Evolutionary conservation across 2,888 invertebrate species (phyloP).

Genomic region (Lasioglossum morio): DNA sequence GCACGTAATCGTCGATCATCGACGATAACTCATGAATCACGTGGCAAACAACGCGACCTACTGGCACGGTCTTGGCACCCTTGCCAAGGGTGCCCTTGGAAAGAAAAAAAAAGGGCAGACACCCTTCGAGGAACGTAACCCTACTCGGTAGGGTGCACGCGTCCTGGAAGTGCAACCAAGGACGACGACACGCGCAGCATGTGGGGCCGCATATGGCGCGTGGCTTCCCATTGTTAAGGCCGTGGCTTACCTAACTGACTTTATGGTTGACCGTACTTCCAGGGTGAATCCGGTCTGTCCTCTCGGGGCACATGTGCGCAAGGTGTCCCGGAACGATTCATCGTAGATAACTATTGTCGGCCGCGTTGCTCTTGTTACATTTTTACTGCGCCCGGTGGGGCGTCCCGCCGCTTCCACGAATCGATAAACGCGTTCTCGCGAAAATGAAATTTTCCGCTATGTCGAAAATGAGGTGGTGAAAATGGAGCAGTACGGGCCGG

Average conservation of each 20-base stretch:
- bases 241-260: constrained; percentile 80
- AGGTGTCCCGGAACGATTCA: constrained; percentile 74
- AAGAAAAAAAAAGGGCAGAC: constrained; percentile 36
- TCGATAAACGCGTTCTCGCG: constrained; percentile 3
- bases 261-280: constrained; percentile 75
- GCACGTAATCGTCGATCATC: constrained; percentile 62
- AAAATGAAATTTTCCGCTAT: neutral
- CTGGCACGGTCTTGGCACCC: constrained; percentile 65
- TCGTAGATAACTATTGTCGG: constrained; percentile 46
- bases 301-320: constrained; percentile 74
- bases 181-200: constrained; percentile 73
- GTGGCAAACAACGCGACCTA: constrained; percentile 50
- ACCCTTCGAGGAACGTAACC: constrained; percentile 55
- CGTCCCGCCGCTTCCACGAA: neutral
- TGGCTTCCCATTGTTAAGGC: constrained; percentile 80
- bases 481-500: neutral
- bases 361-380: constrained; percentile 44
- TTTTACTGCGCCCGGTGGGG: constrained; percentile 22
- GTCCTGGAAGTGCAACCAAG: constrained; percentile 49
- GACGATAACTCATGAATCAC: constrained; percentile 67
- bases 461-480: neutral
- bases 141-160: constrained; percentile 45
- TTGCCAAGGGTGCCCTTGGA: constrained; percentile 44
- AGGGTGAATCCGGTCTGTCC: constrained; percentile 60
- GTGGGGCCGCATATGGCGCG: constrained; percentile 81